A percentile compares a stretch with the other conserved stretches of the same genome.
These are phyloP conservation scores for Sicus ferrugineus DNA, from an alignment of 2,888 invertebrate genomes.

Conservation along the genomic window DNA sequence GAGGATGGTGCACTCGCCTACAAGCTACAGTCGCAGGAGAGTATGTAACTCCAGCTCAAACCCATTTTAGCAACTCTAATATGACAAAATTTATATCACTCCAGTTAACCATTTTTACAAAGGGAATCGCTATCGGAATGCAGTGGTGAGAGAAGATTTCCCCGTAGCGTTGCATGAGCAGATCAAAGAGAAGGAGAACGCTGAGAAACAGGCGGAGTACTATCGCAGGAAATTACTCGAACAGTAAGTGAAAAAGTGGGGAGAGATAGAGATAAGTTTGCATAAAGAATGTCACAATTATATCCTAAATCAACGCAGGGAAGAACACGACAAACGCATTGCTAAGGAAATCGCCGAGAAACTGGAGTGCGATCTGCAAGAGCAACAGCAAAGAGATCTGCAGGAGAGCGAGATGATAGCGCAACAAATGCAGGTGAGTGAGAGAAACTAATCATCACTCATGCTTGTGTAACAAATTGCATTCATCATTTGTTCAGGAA, in stretches of 20 bases:
- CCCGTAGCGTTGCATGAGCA: conserved; percentile 80
- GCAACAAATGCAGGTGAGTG: conserved; percentile 65
- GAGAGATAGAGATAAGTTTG: not conserved
- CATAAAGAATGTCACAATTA: not conserved
- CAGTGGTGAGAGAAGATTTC: conserved; percentile 79
- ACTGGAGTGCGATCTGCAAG: conserved; percentile 68
- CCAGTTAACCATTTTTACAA: conserved; percentile 78
- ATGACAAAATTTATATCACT: conserved; percentile 34
- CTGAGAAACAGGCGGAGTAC: conserved; percentile 71
- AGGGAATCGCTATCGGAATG: conserved; percentile 78
- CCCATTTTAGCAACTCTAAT: not conserved
- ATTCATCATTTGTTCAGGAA: conserved; percentile 44
- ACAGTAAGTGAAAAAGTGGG: conserved; percentile 71
- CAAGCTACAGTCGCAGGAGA: conserved; percentile 82
- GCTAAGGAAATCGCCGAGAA: conserved; percentile 75
- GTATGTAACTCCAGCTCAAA: conserved; percentile 65
- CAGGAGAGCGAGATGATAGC: conserved; percentile 68
- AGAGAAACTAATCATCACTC: not conserved
- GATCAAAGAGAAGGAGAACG: conserved; percentile 72
- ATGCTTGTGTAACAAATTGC: not conserved
- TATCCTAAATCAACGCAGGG: conserved; percentile 63
- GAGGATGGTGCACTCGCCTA: conserved; percentile 86
- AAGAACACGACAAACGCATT: conserved; percentile 73
- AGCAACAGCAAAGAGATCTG: conserved; percentile 66
- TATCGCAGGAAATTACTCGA: conserved; percentile 66